Conservation (phyloP, 1,140 invertebrate species). For the Drosophila bipectinata region DNA sequence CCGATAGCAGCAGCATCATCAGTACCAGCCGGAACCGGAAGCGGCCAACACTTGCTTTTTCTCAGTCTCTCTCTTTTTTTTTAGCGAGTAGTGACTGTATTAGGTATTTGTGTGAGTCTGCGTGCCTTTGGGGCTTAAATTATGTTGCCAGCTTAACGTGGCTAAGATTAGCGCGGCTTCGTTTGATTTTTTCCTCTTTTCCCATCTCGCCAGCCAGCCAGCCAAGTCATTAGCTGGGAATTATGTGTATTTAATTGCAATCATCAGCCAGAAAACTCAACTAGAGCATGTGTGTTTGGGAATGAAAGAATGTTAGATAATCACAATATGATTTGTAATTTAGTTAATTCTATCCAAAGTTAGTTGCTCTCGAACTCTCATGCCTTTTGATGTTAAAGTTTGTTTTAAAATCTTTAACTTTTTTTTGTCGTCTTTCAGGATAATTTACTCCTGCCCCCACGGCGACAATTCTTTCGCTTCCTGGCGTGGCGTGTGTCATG, state of each 20-base stretch:
- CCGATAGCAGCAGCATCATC: constrained; percentile 50
- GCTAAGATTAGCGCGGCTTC: constrained; percentile 52
- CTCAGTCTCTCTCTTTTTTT: constrained; percentile 6
- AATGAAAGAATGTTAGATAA: constrained; percentile 8
- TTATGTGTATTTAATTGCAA: constrained; percentile 70
- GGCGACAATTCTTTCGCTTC: constrained; percentile 49
- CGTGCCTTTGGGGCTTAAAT: constrained; percentile 50
- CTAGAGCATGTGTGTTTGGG: constrained; percentile 5
- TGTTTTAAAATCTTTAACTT: neutral
- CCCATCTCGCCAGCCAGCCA: constrained; percentile 24
- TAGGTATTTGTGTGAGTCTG: constrained; percentile 9
- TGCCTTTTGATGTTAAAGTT: neutral
- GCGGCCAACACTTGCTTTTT: constrained; percentile 56
- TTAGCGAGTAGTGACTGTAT: constrained; percentile 13
- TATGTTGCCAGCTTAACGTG: constrained; percentile 67
- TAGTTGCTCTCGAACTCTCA: neutral
- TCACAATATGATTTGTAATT: neutral
- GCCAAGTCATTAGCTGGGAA: constrained; percentile 51
- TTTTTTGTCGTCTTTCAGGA: neutral
- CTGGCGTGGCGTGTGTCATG: constrained; percentile 27
- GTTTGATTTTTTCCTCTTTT: constrained; percentile 49
- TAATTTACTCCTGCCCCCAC: constrained; percentile 10
- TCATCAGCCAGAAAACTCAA: constrained; percentile 36
- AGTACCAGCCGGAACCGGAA: constrained; percentile 64
- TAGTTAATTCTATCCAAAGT: neutral